Conservation (phyloP, 2,113 vertebrate species). For the Serinus canaria region DNA sequence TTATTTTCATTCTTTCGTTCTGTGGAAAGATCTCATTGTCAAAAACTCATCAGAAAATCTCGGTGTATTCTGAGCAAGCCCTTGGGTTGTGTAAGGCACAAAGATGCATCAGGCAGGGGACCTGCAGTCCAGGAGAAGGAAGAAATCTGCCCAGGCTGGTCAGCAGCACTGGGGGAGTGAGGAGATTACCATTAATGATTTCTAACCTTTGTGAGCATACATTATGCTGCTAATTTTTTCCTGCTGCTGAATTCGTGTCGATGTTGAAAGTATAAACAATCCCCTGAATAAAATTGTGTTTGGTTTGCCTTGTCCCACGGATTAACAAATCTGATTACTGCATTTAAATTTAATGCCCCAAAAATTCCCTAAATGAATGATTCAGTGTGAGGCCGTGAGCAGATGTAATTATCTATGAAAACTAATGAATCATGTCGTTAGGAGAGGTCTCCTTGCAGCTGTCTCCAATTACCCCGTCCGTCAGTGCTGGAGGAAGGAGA, state of each 20-base stretch:
- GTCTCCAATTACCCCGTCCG: constrained; percentile 47
- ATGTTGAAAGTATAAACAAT: constrained; percentile 20
- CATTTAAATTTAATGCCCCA: constrained; percentile 43
- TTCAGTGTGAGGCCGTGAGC: constrained; percentile 31
- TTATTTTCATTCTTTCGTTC: not conserved
- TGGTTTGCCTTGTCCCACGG: constrained; percentile 37
- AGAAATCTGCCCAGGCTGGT: not conserved
- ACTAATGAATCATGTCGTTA: constrained; percentile 53
- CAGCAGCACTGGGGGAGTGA: not conserved
- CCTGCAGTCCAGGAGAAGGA: not conserved
- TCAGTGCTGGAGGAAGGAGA: not conserved
- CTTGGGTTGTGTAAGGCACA: not conserved
- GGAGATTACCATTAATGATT: not conserved
- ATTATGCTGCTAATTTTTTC: constrained; percentile 17
- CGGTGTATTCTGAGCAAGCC: not conserved
- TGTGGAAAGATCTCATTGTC: fast-evolving
- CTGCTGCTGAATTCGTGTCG: constrained; percentile 24
- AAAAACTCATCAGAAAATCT: not conserved
- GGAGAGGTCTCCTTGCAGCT: constrained; percentile 47
- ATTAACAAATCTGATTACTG: constrained; percentile 60
- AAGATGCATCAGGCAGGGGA: not conserved
- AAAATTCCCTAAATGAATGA: constrained; percentile 55
- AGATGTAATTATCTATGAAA: constrained; percentile 66
- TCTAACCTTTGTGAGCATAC: not conserved
- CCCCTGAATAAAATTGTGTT: not conserved